Conservation (phyloP, 1,140 invertebrate genomes). For the Magallana angulata region DNA sequence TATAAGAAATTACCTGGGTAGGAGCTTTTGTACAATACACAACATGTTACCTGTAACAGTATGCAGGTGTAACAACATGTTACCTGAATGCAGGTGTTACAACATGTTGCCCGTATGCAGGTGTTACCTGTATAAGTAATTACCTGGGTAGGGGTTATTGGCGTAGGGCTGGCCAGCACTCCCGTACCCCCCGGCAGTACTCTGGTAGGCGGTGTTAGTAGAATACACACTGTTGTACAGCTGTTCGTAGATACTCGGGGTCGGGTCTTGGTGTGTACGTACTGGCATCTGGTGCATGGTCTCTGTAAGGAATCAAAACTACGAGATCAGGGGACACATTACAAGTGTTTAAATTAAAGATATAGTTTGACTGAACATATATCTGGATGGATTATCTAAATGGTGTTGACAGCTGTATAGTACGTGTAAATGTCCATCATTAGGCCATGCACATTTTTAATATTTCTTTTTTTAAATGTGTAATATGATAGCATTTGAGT, state of each 20-base stretch:
- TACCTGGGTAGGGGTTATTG: slow-evolving; percentile 43
- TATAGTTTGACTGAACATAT: no score
- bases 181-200: neutral
- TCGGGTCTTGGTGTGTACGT: slow-evolving; percentile 47
- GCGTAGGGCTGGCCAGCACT: neutral
- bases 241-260: slow-evolving; percentile 47
- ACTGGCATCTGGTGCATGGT: slow-evolving; percentile 47
- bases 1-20: slow-evolving; percentile 41
- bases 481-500: no score
- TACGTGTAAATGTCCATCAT: no score
- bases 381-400: no score
- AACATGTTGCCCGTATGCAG: no score
- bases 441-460: no score
- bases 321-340: no score
- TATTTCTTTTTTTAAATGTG: no score
- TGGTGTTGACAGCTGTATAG: no score
- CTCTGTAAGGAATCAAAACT: slow-evolving; percentile 24
- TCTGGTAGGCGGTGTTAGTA: slow-evolving; percentile 41
- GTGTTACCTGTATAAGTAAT: neutral
- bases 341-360: no score
- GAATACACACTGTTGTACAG: slow-evolving; percentile 52
- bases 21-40: neutral
- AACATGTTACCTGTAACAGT: no score
- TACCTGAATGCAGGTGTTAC: neutral
- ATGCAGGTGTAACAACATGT: no score